phyloP scores from a whole-genome alignment of 2,113 vertebrate genomes.

The Acanthochromis polyacanthus region DNA sequence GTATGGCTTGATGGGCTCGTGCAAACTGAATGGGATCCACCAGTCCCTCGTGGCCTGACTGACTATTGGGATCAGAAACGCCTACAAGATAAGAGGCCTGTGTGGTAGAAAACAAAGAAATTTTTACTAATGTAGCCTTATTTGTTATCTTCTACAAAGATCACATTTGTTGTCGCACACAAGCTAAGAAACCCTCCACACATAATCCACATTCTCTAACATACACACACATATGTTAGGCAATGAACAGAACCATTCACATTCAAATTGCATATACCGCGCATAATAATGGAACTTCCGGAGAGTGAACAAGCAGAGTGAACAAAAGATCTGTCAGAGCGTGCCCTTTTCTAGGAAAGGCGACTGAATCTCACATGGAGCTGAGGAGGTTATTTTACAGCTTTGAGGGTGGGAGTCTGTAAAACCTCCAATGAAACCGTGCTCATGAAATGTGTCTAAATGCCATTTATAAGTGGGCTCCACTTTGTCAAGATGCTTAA shows the following conservation, averaged over 20 bases:
- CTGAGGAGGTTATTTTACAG: slow-evolving; percentile 20
- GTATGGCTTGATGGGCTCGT: slow-evolving; percentile 97
- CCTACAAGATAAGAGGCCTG: slow-evolving; percentile 98
- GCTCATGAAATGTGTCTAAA: background rate
- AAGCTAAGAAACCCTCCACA: background rate
- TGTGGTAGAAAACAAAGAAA: slow-evolving; percentile 12
- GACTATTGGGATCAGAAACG: slow-evolving; percentile 98
- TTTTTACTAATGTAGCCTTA: background rate
- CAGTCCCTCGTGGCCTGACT: slow-evolving; percentile 96
- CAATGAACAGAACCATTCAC: background rate
- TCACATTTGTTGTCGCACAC: background rate
- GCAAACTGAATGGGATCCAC: slow-evolving; percentile 99
- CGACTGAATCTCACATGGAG: background rate
- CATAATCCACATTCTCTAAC: background rate
- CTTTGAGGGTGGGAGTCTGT: slow-evolving; percentile 9
- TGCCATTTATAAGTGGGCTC: background rate
- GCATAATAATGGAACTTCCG: background rate
- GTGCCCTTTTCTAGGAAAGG: slow-evolving; percentile 28
- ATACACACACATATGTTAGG: background rate
- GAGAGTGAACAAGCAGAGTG: background rate
- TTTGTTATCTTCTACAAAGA: background rate
- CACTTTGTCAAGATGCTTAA: slow-evolving; percentile 7
- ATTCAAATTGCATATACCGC: background rate
- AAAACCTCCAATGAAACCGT: slow-evolving; percentile 36
- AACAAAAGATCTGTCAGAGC: slow-evolving; percentile 16